These are phyloP conservation scores for Ricordea florida DNA, from an alignment of 92 coral and sea anemone species.

Conservation along the genomic window DNA sequence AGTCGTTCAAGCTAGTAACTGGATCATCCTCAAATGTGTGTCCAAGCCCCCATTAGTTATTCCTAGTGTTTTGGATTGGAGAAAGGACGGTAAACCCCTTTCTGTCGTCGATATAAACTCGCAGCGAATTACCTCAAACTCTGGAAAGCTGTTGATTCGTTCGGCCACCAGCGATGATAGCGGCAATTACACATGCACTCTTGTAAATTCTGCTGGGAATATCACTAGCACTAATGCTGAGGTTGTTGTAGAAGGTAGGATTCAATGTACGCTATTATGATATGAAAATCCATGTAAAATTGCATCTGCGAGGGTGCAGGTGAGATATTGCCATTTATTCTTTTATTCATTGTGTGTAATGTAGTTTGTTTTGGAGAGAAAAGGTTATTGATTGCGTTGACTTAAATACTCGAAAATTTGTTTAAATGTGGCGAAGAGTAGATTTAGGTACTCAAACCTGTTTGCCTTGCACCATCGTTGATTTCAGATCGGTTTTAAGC, in stretches of 20 bases:
- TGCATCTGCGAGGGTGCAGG: no score
- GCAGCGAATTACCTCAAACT: conserved; percentile 5
- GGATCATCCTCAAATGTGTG: conserved; percentile 28
- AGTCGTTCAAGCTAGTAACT: conserved; percentile 44
- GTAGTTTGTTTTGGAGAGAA: background rate
- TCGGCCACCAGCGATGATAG: conserved; percentile 54
- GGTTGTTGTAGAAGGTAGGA: conserved; percentile 70
- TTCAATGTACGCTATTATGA: no score
- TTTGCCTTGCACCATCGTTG: no score
- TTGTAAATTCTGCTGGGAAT: conserved; percentile 72
- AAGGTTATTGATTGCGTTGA: background rate
- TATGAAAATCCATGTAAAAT: no score
- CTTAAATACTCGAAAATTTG: no score
- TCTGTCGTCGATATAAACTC: conserved; percentile 11
- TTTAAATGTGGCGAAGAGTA: no score
- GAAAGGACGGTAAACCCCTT: conserved; percentile 78
- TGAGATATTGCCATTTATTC: background rate
- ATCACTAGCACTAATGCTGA: conserved; percentile 9
- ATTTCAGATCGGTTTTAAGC: no score
- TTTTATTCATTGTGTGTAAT: background rate
- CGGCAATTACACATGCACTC: conserved; percentile 75
- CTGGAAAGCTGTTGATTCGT: conserved; percentile 53
- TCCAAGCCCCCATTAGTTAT: conserved; percentile 24
- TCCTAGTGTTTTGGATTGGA: conserved; percentile 66
- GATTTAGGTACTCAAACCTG: background rate